Conservation (phyloP, 2,113 vertebrate species). For the Rallus limicola region DNA sequence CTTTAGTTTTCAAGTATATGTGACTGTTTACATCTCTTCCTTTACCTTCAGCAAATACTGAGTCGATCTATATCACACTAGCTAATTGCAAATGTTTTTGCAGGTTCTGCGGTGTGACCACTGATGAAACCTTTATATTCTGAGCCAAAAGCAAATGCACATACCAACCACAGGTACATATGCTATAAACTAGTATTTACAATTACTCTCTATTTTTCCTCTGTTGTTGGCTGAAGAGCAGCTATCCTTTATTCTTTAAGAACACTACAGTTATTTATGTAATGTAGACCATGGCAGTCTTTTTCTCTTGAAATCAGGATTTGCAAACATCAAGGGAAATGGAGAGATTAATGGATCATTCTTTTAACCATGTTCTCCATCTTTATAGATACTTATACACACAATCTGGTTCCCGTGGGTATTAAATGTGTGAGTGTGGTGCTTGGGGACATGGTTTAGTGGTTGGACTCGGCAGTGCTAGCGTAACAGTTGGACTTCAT, state of each 20-base stretch:
- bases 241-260: background rate
- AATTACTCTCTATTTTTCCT: background rate
- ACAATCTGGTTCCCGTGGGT: background rate
- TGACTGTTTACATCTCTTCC: background rate
- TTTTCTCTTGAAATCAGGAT: background rate
- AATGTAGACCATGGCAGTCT: background rate
- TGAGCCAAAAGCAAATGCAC: background rate
- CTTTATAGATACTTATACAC: background rate
- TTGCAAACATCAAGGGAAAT: background rate
- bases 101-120: conserved; percentile 21
- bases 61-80: background rate
- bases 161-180: background rate
- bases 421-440: no score
- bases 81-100: conserved; percentile 11
- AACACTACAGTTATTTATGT: background rate
- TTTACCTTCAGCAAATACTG: background rate
- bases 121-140: background rate
- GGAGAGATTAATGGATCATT: background rate
- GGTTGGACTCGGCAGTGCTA: no score
- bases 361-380: background rate
- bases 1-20: background rate
- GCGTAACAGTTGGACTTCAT: no score
- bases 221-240: background rate
- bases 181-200: background rate
- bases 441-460: no score